These are phyloP conservation scores for Poeciliopsis gracilis DNA, from an alignment of 2,797 vertebrate genomes.

Conservation along the genomic window DNA sequence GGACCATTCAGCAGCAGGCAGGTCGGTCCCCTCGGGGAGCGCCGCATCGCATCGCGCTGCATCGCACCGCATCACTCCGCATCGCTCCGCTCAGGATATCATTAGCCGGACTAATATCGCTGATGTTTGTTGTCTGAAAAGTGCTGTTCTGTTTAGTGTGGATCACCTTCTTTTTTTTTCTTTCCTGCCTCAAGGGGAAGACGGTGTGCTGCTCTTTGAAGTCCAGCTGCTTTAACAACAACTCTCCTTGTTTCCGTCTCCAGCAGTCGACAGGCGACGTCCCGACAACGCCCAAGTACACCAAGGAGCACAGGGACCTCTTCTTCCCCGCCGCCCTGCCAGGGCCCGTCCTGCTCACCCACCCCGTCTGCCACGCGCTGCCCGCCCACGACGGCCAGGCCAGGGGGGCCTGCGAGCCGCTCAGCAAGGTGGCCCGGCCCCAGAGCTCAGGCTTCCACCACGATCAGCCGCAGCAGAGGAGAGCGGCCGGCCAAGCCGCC, in stretches of 20 bases:
- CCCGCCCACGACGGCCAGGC: slow-evolving; percentile 74
- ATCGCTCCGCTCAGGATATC: slow-evolving; percentile 32
- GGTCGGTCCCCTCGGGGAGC: slow-evolving; percentile 15
- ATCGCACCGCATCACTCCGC: not conserved
- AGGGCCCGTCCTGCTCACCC: slow-evolving; percentile 72
- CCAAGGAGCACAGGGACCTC: slow-evolving; percentile 89
- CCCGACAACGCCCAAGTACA: slow-evolving; percentile 91
- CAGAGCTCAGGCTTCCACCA: slow-evolving; percentile 69
- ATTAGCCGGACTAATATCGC: slow-evolving; percentile 20
- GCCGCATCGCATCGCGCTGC: slow-evolving; percentile 4
- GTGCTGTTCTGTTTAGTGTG: slow-evolving; percentile 20
- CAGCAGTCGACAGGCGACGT: slow-evolving; percentile 85
- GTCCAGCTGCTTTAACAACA: not conserved
- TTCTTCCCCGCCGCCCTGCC: slow-evolving; percentile 86
- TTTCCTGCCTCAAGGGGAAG: slow-evolving; percentile 20
- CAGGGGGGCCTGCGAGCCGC: slow-evolving; percentile 71
- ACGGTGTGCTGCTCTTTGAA: slow-evolving; percentile 10
- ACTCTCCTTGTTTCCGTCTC: slow-evolving; percentile 36
- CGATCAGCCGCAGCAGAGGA: slow-evolving; percentile 72
- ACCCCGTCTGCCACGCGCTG: slow-evolving; percentile 71
- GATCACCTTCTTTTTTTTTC: not conserved
- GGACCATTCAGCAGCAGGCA: slow-evolving; percentile 29
- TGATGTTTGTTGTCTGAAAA: slow-evolving; percentile 39
- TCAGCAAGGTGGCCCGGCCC: slow-evolving; percentile 81
- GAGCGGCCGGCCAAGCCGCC: slow-evolving; percentile 63